phyloP scores from a whole-genome alignment of 2,113 vertebrate genomes.

The Microtus richardsoni region DNA sequence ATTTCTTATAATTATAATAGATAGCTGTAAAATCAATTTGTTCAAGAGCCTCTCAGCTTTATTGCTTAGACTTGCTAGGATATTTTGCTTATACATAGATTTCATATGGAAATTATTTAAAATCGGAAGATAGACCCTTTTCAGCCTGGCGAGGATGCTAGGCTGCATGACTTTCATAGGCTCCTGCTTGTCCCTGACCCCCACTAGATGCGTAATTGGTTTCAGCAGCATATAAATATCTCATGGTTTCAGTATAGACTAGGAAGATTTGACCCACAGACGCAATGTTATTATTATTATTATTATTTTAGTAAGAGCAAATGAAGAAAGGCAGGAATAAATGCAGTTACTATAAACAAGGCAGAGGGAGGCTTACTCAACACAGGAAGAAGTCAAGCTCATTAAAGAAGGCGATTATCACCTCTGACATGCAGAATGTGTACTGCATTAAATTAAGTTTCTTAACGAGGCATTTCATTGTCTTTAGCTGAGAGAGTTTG shows the following conservation, averaged over 20 bases:
- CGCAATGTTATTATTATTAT: neutral
- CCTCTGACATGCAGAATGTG: slow-evolving; percentile 68
- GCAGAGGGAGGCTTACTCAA: slow-evolving; percentile 61
- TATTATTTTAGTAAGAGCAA: neutral
- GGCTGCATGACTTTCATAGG: neutral
- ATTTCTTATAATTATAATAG: slow-evolving; percentile 43
- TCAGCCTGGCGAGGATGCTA: neutral
- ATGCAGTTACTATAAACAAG: slow-evolving; percentile 66
- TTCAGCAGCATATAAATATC: slow-evolving; percentile 19
- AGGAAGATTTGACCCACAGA: slow-evolving; percentile 44
- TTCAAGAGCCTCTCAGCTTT: slow-evolving; percentile 55
- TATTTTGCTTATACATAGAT: slow-evolving; percentile 19
- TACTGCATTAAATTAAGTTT: slow-evolving; percentile 80
- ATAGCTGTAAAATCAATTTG: slow-evolving; percentile 58
- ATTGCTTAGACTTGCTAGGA: slow-evolving; percentile 58
- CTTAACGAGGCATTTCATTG: slow-evolving; percentile 80
- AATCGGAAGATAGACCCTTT: neutral
- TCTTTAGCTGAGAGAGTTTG: slow-evolving; percentile 52
- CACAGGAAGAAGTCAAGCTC: slow-evolving; percentile 61
- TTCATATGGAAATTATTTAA: slow-evolving; percentile 54
- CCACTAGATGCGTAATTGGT: slow-evolving; percentile 30
- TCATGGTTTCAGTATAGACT: slow-evolving; percentile 50
- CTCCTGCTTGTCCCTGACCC: neutral
- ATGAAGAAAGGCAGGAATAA: slow-evolving; percentile 70
- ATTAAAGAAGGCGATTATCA: slow-evolving; percentile 77